Evolutionary conservation across 2,888 invertebrate species (phyloP), one percentile per base, ranked within the genome.

Genomic region (Lissocephala sabroskyi): DNA sequence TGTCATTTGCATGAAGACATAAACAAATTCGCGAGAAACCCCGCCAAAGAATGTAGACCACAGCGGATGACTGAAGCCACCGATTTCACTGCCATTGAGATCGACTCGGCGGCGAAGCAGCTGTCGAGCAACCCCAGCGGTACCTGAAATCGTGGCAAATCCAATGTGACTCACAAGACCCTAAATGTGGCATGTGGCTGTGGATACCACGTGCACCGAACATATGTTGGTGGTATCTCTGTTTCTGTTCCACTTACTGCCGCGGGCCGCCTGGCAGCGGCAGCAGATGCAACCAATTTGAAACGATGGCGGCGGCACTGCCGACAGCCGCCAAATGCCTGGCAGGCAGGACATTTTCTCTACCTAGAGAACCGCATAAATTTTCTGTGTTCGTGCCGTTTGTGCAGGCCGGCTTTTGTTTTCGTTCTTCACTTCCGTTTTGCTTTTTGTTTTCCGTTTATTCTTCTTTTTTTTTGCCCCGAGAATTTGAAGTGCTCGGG

Each of bases 351-450:
- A 57, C 35, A 42, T 43, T 41, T 29, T 42, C 17, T 26, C 30
- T 17, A 36, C 39, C 16, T 29, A 13, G 30, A 13, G 32, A 40
- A 41, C 52, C n/a, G n/a, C n/a, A n/a, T n/a, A n/a, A n/a, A n/a
- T n/a, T n/a, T 23, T 23, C 7, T 4, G 11, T 30, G 5, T 30
- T 30, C n/a, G 32, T 32, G 7, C 13, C n/a, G 32, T 6, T 32
- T 6, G 7, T 32, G 3, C 13, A 32, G 5, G 11, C 11, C 28
- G 19, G 35, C 45, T 16, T 62, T 48, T 50, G 52, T 33, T 48
- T 49, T 42, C 17, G 41, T 46, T 43, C 43, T 58, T 41, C n/a
- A 76, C 73, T 68, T 67, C 67, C 76, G 67, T 52, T 73, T 52
- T 52, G 49, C 44, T 46, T 46, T 5, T 35, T 35, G 13, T 16